phyloP scores from a whole-genome alignment of 2,113 vertebrate genomes.

The Monopterus albus region DNA sequence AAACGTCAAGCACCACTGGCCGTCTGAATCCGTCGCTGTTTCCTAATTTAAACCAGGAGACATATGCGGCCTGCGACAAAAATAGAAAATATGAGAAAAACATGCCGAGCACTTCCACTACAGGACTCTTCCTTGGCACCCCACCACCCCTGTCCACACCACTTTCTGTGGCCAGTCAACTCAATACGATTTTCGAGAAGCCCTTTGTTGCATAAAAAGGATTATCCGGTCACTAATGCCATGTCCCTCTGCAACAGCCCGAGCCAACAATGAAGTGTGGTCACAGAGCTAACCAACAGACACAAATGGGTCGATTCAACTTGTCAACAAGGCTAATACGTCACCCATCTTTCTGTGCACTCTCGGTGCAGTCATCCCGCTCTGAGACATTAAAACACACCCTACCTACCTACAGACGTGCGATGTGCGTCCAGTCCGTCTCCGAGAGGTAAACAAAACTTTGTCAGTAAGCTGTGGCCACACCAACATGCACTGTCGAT shows the following conservation, averaged over 20 bases:
- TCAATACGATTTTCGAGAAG: conserved; percentile 80
- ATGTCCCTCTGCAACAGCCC: conserved; percentile 66
- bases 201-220: conserved; percentile 82
- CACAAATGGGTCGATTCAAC: conserved; percentile 16
- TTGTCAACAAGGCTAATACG: conserved; percentile 60
- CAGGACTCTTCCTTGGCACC: conserved; percentile 48
- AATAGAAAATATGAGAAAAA: conserved; percentile 18
- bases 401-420: background rate
- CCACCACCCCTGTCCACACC: conserved; percentile 21
- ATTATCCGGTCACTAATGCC: conserved; percentile 77
- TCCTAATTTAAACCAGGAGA: conserved; percentile 48
- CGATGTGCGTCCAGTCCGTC: background rate
- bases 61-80: conserved; percentile 33
- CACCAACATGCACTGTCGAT: conserved; percentile 27
- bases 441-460: conserved; percentile 73
- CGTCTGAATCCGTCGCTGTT: conserved; percentile 66
- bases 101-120: conserved; percentile 30
- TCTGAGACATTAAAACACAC: background rate
- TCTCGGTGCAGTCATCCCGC: background rate
- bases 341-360: conserved; percentile 30
- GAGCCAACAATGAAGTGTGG: conserved; percentile 51
- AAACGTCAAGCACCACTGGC: conserved; percentile 62
- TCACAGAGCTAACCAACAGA: background rate
- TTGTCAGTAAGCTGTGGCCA: conserved; percentile 49
- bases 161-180: conserved; percentile 62